A percentile compares a stretch with the other conserved stretches of the same genome.
Conservation (phyloP, 1,140 invertebrate species). For the Neocloeon triangulifer region DNA sequence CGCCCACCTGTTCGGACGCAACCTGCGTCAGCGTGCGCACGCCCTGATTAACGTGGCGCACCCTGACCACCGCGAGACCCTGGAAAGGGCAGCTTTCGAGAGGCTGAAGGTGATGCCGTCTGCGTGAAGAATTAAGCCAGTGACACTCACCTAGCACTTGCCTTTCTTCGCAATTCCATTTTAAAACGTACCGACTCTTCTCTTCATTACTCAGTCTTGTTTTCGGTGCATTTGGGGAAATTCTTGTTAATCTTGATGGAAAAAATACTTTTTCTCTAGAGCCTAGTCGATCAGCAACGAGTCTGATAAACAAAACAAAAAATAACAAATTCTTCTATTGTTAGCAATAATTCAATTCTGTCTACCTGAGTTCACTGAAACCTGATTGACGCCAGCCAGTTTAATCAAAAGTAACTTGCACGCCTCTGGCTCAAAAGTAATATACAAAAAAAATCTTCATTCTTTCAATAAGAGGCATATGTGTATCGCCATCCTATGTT, state of each 20-base stretch:
- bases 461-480: too few relatives aligned
- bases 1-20: constrained; percentile 74
- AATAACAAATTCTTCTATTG: too few relatives aligned
- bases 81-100: constrained; percentile 78
- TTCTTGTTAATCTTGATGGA: neutral
- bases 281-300: neutral
- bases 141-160: too few relatives aligned
- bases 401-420: too few relatives aligned
- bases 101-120: constrained; percentile 71
- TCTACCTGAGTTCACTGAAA: too few relatives aligned
- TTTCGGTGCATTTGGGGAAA: neutral
- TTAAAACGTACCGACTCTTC: neutral
- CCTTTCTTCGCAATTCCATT: neutral
- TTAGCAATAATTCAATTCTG: too few relatives aligned
- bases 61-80: constrained; percentile 59
- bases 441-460: too few relatives aligned
- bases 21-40: constrained; percentile 64
- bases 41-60: constrained; percentile 77
- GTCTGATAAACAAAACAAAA: neutral
- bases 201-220: too few relatives aligned
- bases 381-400: too few relatives aligned
- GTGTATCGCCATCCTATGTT: too few relatives aligned
- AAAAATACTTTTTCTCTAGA: too few relatives aligned
- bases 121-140: constrained; percentile 23
- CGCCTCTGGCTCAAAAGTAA: too few relatives aligned